Evolutionary conservation across 2,888 invertebrate species (phyloP), one percentile per base, ranked within the genome.

Genomic region (Cephus nigrinus): DNA sequence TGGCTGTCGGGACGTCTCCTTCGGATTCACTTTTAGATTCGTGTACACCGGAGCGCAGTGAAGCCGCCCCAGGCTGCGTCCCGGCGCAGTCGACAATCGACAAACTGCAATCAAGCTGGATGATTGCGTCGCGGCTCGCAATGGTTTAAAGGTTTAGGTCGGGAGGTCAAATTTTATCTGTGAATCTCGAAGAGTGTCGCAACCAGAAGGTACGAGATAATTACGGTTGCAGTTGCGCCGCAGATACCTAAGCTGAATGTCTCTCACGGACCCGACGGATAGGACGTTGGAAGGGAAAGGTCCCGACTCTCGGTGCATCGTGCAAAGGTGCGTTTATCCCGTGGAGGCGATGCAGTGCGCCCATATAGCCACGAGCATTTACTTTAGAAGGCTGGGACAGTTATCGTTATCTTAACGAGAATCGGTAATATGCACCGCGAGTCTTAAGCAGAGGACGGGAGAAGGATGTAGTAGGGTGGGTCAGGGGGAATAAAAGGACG

Each of bases 331-430:
- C 55, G 55, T 55, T 55, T 55, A 55, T 55, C 55, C 55, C 23
- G 55, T 40, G 15, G 15, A 40, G 40, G 4, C 40, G 40, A 40
- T 40, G 40, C 40, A 15, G 15, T 15, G 15, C 23, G 23, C 55
- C 23, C 15, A 9, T 30, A 71, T 30, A 71, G 23, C 71, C 5
- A 71, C 71, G 71, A 71, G 12, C 71, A 71, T 71, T 71, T 71
- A 71, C 71, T 33, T 33, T 79, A 68, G 82, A 80, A 81, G 85
- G 78, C 80, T 82, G 81, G 78, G 78, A 73, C 81, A 82, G 83
- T 85, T 86, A 86, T 87, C 84, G 86, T 83, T 86, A 88, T 88
- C 88, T 88, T 87, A 87, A 88, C 86, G 87, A 89, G 86, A 86
- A 88, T 89, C 89, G 85, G 84, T 87, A 83, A 88, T 89, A 88